These are phyloP conservation scores for Pungitius pungitius DNA, from an alignment of 2,113 vertebrate genomes.

Conservation along the genomic window DNA sequence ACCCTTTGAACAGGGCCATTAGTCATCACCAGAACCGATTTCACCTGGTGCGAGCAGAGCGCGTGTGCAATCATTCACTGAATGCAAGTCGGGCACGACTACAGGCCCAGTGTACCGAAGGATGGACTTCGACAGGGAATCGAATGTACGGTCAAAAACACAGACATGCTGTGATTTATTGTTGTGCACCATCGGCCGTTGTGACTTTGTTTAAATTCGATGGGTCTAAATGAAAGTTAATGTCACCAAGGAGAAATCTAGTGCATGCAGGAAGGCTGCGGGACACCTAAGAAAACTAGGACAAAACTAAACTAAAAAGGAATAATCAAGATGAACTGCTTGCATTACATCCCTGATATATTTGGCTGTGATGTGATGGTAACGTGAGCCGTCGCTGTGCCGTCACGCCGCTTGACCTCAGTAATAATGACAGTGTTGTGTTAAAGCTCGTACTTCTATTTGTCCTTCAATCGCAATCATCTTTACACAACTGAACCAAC, in stretches of 20 bases:
- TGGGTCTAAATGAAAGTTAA: neutral
- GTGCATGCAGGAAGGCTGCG: neutral
- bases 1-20: slow-evolving; percentile 6
- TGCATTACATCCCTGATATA: neutral
- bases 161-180: slow-evolving; percentile 3
- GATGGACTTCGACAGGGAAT: slow-evolving; percentile 12
- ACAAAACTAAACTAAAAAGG: neutral
- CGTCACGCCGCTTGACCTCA: neutral
- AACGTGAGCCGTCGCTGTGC: neutral
- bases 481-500: neutral
- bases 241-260: neutral
- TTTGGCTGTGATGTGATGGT: neutral
- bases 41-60: slow-evolving; percentile 5
- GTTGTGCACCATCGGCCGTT: neutral
- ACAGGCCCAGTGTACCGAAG: slow-evolving; percentile 11
- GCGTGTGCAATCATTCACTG: slow-evolving; percentile 3
- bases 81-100: neutral
- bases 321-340: slow-evolving; percentile 1
- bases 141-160: slow-evolving; percentile 1
- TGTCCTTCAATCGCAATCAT: neutral
- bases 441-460: neutral
- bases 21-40: slow-evolving; percentile 44
- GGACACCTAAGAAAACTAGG: neutral
- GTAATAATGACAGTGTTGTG: slow-evolving; percentile 9
- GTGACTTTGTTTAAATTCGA: slow-evolving; percentile 14